Evolutionary conservation across 2,797 vertebrate species (phyloP).

Genomic region (Lophius americanus): DNA sequence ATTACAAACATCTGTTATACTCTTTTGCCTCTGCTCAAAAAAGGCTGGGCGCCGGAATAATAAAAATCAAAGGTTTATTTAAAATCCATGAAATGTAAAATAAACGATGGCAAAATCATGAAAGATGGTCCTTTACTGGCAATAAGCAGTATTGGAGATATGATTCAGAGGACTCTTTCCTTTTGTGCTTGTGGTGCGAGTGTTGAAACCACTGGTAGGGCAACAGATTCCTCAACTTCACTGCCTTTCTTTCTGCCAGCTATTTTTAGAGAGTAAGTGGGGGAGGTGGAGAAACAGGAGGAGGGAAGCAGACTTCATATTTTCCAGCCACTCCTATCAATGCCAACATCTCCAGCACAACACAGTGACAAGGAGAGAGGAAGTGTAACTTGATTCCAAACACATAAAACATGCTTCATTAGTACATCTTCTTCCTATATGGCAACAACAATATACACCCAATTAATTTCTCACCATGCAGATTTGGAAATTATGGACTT

Average conservation of each 20-base stretch:
- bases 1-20: conserved; percentile 1
- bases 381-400: conserved; percentile 76
- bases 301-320: conserved; percentile 80
- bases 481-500: background rate
- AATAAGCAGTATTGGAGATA: conserved; percentile 41
- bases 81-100: conserved; percentile 1
- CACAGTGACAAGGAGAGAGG: conserved; percentile 75
- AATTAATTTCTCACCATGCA: conserved; percentile 36
- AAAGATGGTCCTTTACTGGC: conserved; percentile 19
- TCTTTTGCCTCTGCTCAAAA: background rate
- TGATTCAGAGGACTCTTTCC: conserved; percentile 59
- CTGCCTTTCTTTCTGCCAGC: conserved; percentile 75
- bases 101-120: background rate
- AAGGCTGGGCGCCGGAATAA: background rate
- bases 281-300: conserved; percentile 67
- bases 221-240: conserved; percentile 68
- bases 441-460: conserved; percentile 19
- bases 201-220: conserved; percentile 71
- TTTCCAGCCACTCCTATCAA: conserved; percentile 82
- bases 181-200: conserved; percentile 66
- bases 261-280: conserved; percentile 84
- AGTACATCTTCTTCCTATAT: conserved; percentile 61
- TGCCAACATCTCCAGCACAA: conserved; percentile 77
- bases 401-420: conserved; percentile 47
- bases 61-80: background rate